Evolutionary conservation across 92 coral and sea anemone genomes (phyloP).

Genomic region (Blastomussa wellsi): DNA sequence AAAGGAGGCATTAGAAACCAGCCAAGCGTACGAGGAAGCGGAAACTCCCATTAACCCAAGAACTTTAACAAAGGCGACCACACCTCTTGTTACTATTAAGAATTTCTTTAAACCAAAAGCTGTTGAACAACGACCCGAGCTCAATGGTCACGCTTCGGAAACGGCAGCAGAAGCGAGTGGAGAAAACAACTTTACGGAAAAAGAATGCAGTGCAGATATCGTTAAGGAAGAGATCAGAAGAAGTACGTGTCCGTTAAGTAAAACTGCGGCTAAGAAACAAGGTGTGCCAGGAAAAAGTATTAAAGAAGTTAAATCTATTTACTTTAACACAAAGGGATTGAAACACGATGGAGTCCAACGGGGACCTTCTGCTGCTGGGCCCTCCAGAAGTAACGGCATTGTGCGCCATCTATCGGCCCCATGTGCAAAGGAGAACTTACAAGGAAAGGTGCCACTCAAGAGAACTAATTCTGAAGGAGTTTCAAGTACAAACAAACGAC

Average conservation of each 20-base stretch:
- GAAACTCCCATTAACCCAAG: conserved; percentile 70
- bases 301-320: conserved; percentile 23
- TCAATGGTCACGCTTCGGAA: not conserved
- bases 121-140: not conserved
- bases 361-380: not conserved
- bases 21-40: conserved; percentile 64
- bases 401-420: conserved; percentile 19
- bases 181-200: conserved; percentile 3
- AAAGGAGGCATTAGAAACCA: conserved; percentile 41
- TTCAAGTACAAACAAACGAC: conserved; percentile 48
- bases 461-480: conserved; percentile 40
- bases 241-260: not conserved
- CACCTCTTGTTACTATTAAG: conserved; percentile 87
- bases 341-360: not conserved
- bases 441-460: conserved; percentile 55
- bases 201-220: not conserved
- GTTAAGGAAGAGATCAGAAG: not conserved
- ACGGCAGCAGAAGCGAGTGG: not conserved
- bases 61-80: conserved; percentile 79
- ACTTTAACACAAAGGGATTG: conserved; percentile 16
- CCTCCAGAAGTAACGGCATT: not conserved
- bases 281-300: not conserved
- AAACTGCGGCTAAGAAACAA: conserved; percentile 3
- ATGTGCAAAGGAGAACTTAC: conserved; percentile 26
- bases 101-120: conserved; percentile 77